These are phyloP conservation scores for Chelon auratus DNA, from an alignment of 2,797 vertebrate species.

Conservation along the genomic window DNA sequence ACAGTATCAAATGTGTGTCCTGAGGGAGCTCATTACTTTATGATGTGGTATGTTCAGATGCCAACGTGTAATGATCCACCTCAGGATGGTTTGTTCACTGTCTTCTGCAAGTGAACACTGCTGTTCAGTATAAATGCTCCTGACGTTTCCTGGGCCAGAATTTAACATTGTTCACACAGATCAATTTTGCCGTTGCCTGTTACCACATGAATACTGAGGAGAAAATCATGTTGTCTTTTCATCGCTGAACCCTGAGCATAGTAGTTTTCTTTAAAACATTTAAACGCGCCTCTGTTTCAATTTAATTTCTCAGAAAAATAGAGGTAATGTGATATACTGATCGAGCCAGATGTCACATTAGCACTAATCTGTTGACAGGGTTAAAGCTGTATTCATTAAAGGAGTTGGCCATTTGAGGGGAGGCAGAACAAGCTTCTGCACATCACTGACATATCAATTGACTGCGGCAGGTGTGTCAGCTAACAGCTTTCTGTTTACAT, in stretches of 20 bases:
- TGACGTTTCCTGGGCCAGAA: slow-evolving; percentile 32
- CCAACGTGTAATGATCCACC: slow-evolving; percentile 66
- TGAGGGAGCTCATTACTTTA: slow-evolving; percentile 64
- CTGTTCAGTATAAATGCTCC: slow-evolving; percentile 47
- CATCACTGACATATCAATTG: too few species aligned
- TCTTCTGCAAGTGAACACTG: slow-evolving; percentile 52
- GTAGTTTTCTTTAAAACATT: slow-evolving; percentile 10
- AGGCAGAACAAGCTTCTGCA: too few species aligned
- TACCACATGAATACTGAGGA: slow-evolving; percentile 20
- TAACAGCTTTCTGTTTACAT: too few species aligned
- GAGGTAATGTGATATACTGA: too few species aligned
- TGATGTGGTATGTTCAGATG: slow-evolving; percentile 72
- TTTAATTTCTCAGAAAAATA: too few species aligned
- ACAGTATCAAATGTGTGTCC: slow-evolving; percentile 77
- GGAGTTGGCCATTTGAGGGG: too few species aligned
- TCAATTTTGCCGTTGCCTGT: slow-evolving; percentile 32
- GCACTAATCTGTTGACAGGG: too few species aligned
- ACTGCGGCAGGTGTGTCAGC: too few species aligned
- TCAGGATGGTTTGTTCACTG: slow-evolving; percentile 51
- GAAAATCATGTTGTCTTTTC: slow-evolving; percentile 18
- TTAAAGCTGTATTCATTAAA: too few species aligned
- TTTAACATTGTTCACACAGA: slow-evolving; percentile 37
- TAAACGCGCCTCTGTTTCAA: too few species aligned
- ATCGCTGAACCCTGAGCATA: neutral
- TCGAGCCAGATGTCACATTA: too few species aligned